Conservation (phyloP, 2,113 vertebrate species). For the Suncus etruscus region DNA sequence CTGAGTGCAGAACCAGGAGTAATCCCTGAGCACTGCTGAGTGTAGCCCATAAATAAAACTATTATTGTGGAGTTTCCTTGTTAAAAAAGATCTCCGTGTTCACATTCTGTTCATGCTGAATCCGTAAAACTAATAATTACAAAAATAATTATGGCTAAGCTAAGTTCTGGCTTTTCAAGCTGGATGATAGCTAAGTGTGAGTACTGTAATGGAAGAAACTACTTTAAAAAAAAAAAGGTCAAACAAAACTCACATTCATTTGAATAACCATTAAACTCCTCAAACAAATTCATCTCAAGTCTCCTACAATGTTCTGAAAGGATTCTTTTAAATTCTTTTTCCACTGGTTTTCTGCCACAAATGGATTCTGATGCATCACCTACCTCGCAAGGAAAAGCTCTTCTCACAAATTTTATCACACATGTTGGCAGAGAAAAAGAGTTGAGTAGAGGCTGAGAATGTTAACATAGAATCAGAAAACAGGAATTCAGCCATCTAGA, state of each 20-base stretch:
- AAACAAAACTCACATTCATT: conserved; percentile 24
- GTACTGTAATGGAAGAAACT: not conserved
- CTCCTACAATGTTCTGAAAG: not conserved
- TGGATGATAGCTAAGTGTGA: not conserved
- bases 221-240: conserved; percentile 28
- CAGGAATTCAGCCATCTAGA: conserved; percentile 78
- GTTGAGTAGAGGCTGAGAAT: conserved; percentile 75
- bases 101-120: not conserved
- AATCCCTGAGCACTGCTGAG: too few relatives aligned
- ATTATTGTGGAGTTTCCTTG: not conserved
- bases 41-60: too few relatives aligned
- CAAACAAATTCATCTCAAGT: conserved; percentile 35
- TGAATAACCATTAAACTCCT: not conserved
- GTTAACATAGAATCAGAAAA: conserved; percentile 73
- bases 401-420: conserved; percentile 78
- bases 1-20: too few relatives aligned
- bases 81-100: not conserved
- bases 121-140: conserved; percentile 29
- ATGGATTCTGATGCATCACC: conserved; percentile 58
- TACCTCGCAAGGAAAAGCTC: conserved; percentile 78
- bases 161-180: not conserved
- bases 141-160: not conserved
- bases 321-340: conserved; percentile 48
- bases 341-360: conserved; percentile 63
- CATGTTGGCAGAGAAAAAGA: conserved; percentile 70